A percentile compares a stretch with the other conserved stretches of the same genome.
These are phyloP conservation scores for Spodoptera exigua DNA, from an alignment of 2,888 invertebrate species.

Conservation along the genomic window DNA sequence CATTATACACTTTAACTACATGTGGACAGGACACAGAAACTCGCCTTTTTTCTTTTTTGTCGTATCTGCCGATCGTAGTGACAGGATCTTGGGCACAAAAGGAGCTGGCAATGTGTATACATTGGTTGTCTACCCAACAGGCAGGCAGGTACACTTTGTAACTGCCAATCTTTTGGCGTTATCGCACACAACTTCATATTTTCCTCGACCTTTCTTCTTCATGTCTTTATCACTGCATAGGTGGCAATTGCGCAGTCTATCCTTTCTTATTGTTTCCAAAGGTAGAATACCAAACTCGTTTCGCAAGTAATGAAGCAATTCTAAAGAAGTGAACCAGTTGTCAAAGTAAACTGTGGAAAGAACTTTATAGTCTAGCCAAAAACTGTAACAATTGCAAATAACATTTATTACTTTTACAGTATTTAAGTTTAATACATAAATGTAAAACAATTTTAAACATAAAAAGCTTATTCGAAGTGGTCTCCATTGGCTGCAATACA, in stretches of 20 bases:
- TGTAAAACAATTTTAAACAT: too few relatives aligned
- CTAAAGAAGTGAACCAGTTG: slow-evolving; percentile 4
- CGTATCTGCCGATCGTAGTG: not conserved
- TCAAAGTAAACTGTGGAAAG: slow-evolving; percentile 5
- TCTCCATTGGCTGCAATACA: too few relatives aligned
- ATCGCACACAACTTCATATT: slow-evolving; percentile 3
- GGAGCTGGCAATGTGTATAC: slow-evolving; percentile 4
- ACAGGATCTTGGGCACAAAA: slow-evolving; percentile 3
- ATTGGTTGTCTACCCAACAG: slow-evolving; percentile 3
- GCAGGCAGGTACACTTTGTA: too few relatives aligned
- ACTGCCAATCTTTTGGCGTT: slow-evolving; percentile 1
- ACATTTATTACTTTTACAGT: too few relatives aligned
- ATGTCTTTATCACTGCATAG: not conserved
- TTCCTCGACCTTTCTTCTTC: slow-evolving; percentile 2
- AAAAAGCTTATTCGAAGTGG: too few relatives aligned
- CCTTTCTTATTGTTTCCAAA: slow-evolving; percentile 5
- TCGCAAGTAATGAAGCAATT: slow-evolving; percentile 2
- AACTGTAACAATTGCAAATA: too few relatives aligned
- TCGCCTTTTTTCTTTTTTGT: slow-evolving; percentile 3
- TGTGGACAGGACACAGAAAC: slow-evolving; percentile 6
- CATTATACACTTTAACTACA: slow-evolving; percentile 17
- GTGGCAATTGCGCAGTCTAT: slow-evolving; percentile 1
- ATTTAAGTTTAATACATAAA: too few relatives aligned
- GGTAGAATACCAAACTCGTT: not conserved
- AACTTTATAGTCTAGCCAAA: slow-evolving; percentile 6